Conservation (phyloP, 1,140 invertebrate genomes). For the Matsumurasca onukii region DNA sequence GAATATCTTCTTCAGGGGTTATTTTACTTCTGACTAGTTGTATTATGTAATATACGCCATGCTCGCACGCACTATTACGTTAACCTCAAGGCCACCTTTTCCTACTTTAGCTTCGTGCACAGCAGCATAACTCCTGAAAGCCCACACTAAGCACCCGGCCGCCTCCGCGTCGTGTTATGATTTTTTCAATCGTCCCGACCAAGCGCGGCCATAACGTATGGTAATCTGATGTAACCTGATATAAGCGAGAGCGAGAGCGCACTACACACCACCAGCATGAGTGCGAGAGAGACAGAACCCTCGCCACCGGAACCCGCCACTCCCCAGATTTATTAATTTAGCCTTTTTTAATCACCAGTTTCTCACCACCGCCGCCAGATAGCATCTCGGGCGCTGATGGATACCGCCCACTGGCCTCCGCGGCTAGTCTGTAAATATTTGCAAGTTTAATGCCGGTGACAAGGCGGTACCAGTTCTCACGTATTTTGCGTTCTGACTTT, state of each 20-base stretch:
- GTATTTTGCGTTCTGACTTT: constrained; percentile 4
- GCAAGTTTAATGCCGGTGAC: constrained; percentile 20
- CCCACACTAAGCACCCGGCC: not conserved
- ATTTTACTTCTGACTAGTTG: no score
- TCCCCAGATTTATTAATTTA: constrained; percentile 26
- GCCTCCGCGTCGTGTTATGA: constrained; percentile 3
- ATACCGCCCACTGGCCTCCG: constrained; percentile 4
- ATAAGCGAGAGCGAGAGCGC: not conserved
- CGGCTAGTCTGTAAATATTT: constrained; percentile 8
- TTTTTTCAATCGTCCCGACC: constrained; percentile 11
- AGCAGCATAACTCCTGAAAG: no score
- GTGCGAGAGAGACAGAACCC: not conserved
- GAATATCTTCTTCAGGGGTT: no score
- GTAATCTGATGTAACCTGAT: constrained; percentile 15
- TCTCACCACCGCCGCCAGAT: constrained; percentile 10
- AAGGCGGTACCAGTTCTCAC: not conserved
- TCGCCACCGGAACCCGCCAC: constrained; percentile 19
- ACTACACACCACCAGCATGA: not conserved
- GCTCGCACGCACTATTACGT: no score
- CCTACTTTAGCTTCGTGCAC: no score
- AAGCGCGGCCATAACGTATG: constrained; percentile 3
- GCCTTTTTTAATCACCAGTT: constrained; percentile 12
- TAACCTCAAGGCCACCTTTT: no score
- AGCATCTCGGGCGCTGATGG: constrained; percentile 2
- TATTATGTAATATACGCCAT: no score